Conservation (phyloP, 1,140 invertebrate species). For the Diorhabda carinulata region DNA sequence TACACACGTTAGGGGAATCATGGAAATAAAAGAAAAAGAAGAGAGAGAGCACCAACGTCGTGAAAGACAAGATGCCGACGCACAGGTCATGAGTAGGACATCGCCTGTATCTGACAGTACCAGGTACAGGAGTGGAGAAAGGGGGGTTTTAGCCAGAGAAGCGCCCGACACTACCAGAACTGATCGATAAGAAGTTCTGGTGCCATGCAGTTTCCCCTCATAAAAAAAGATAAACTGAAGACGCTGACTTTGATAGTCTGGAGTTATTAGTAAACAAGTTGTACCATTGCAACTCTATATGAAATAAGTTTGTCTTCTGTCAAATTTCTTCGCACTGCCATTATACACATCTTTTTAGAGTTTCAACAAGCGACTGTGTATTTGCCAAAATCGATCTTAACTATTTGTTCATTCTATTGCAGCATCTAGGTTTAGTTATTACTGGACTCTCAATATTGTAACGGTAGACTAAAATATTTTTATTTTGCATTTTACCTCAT, state of each 20-base stretch:
- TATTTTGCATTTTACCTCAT: background rate
- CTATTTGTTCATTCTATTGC: background rate
- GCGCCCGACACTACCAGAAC: constrained; percentile 16
- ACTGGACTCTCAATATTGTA: background rate
- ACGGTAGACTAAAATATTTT: background rate
- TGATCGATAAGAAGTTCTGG: constrained; percentile 9
- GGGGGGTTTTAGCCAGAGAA: constrained; percentile 11
- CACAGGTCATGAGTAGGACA: background rate
- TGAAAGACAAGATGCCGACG: background rate
- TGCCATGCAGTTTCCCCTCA: constrained; percentile 11
- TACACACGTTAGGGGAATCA: background rate
- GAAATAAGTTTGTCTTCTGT: background rate
- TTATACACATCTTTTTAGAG: background rate
- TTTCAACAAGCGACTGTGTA: background rate
- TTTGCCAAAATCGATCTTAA: background rate
- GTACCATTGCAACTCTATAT: background rate
- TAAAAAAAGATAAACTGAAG: background rate
- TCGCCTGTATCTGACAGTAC: background rate
- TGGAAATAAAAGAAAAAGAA: background rate
- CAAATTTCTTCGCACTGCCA: background rate
- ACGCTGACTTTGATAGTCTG: too few relatives aligned
- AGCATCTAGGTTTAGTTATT: background rate
- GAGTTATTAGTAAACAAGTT: too few relatives aligned
- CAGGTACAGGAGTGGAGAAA: background rate
- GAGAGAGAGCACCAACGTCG: background rate